Evolutionary conservation across 2,113 vertebrate species (phyloP), one percentile per base, ranked within the genome.

Genomic region (Pampusana beccarii): DNA sequence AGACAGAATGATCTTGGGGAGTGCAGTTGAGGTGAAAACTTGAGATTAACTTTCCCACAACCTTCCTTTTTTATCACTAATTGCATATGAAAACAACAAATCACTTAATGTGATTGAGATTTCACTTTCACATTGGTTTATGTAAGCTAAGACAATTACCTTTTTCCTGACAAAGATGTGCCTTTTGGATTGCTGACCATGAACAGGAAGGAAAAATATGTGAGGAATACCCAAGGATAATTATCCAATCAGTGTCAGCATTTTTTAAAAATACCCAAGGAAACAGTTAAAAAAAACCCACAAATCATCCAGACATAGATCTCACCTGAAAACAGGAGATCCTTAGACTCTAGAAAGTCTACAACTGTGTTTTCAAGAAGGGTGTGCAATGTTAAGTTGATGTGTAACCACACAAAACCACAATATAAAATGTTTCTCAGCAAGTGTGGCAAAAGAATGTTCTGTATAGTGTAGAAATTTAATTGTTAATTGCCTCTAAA

Each of bases 261-360:
- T 44, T 86, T 67, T 62, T 54, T 38, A 5, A 2, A 71, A 80
- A 65, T 31, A 66, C 10, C 3, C 2, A 26, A 53, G 67, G 14
- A 72, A 72, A 51, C 5, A 10, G 9, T 15, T 57, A 40, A 75
- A 36, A 60, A 28, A 40, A 2, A 0, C 1, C 6, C 14, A 33
- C 5, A 58, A 20, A 6, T 70, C 15, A 50, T 40, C 2, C 10
- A 73, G 15, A 2, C 13, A 36, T 3, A 7, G 16, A 10, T 91
- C 5, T 53, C 31, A 83, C 5, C 13, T 58, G 4, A 46, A 87
- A 84, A 48, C 5, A 61, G 7, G 16, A 48, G 16, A 86, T 26
- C 25, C 0, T 33, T 33, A 38, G 7, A 38, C 9, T 69, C 26
- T 38, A 57, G 40, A 72, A 69, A 44, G 24, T 33, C 54, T 53